Conservation (phyloP, 2,888 invertebrate species). For the Zele albiditarsus region DNA sequence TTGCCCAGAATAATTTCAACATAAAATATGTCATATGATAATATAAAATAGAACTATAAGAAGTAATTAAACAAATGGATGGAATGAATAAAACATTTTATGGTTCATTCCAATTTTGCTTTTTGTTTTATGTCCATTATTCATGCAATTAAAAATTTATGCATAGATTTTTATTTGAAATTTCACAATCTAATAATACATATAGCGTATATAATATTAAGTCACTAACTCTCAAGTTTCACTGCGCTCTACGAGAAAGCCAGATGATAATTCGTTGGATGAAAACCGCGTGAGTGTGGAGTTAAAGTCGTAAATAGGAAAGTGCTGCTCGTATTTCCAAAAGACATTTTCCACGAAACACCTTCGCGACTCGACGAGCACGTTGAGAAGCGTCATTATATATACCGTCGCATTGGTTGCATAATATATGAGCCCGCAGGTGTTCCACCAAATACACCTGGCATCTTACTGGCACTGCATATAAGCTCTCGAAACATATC, state of each 20-base stretch:
- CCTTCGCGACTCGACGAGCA: conserved; percentile 10
- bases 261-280: conserved; percentile 12
- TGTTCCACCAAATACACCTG: conserved; percentile 33
- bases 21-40: no score
- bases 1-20: no score
- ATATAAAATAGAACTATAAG: background rate
- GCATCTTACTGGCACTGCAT: conserved; percentile 19
- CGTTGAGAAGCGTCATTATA: conserved; percentile 18
- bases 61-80: background rate
- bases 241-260: background rate
- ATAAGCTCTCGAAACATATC: conserved; percentile 1
- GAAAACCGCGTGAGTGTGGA: background rate
- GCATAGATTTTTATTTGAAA: background rate
- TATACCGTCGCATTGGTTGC: conserved; percentile 25
- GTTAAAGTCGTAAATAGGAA: conserved; percentile 22
- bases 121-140: background rate
- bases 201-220: background rate
- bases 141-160: background rate
- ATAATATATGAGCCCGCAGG: conserved; percentile 39
- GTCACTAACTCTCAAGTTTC: conserved; percentile 7
- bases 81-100: background rate
- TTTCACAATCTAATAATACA: background rate
- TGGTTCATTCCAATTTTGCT: background rate
- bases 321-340: conserved; percentile 14
- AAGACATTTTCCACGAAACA: conserved; percentile 18